phyloP scores from a whole-genome alignment of 2,113 vertebrate genomes.

The Phylloscopus whistleri region DNA sequence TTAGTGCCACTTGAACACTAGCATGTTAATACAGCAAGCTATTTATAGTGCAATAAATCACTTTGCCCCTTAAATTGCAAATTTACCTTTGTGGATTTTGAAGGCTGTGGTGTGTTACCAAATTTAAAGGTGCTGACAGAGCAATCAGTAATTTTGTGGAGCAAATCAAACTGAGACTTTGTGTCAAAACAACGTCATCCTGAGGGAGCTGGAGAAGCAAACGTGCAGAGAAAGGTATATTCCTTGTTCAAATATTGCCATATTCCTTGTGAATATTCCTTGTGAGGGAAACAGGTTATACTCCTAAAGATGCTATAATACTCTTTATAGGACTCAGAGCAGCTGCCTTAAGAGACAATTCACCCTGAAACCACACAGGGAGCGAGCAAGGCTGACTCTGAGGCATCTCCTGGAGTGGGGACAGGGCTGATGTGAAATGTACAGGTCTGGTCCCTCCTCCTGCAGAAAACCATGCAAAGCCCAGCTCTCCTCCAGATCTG shows the following conservation, averaged over 20 bases:
- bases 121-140: constrained; percentile 30
- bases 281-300: not conserved
- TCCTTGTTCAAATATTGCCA: not conserved
- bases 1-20: not conserved
- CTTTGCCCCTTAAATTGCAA: not conserved
- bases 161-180: not conserved
- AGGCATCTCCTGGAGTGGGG: not conserved
- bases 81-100: not conserved
- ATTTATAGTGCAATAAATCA: constrained; percentile 12
- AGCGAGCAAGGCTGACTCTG: not conserved
- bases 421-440: not conserved
- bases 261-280: not conserved
- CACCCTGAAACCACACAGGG: not conserved
- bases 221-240: not conserved
- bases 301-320: not conserved
- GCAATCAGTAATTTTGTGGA: not conserved
- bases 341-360: not conserved
- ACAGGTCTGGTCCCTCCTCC: not conserved
- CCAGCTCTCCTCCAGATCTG: not conserved
- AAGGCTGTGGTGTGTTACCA: not conserved
- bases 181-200: constrained; percentile 12
- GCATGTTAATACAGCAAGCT: not conserved
- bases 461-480: not conserved
- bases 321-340: not conserved
- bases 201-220: not conserved